Base-by-base conservation (phyloP, 2,113 vertebrate species). In the Phaethon lepturus region DNA sequence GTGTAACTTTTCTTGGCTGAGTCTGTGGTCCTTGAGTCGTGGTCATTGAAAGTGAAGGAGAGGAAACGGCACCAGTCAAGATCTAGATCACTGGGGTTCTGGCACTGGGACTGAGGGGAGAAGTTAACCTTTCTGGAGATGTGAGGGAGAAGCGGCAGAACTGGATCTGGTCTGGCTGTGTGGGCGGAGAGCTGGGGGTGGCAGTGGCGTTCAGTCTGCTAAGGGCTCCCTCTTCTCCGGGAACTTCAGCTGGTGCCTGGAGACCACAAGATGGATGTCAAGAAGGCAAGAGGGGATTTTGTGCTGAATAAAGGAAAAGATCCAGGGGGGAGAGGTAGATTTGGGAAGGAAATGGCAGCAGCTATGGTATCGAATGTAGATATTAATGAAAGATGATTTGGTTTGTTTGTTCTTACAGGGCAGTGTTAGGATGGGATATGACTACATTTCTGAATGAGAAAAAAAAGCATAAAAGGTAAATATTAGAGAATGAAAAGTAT, bases 191-290 rank as follows among this genome's bases (percentile, higher is more conserved):
- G 35, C 26, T 71, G 68, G 31, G 52, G 13, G 7, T 60, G 25
- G 24, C n/a, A 1, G 0, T 20, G 38, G 25, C 4, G 1, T 42
- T 72, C 11, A 0, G 4, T 1, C 52, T 80, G 50, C 40, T 29
- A 10, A 23, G 29, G 40, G 25, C 11, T n/a, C 20, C 0, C n/a
- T 55, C 7, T 44, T 35, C 53, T 60, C 26, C 13, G 5, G 23
- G 22, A 16, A 6, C 53, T 26, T 73, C 69, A 77, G 5, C 18
- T 9, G 17, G 2, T 25, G 22, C 19, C 25, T 62, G 2, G 2
- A 62, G 42, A 17, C 13, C 29, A 13, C 29, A 29, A 53, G 3
- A 18, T 8, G n/a, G 12, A 9, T 83, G 63, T n/a, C 50, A 56
- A 23, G 49, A 38, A 19, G 26, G 28, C 7, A 49, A 35, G 55